Percentiles rank a stretch among this genome's conserved stretches.
Evolutionary conservation across 2,113 vertebrate genomes (phyloP).

Genomic region (Periophthalmus modestus): DNA sequence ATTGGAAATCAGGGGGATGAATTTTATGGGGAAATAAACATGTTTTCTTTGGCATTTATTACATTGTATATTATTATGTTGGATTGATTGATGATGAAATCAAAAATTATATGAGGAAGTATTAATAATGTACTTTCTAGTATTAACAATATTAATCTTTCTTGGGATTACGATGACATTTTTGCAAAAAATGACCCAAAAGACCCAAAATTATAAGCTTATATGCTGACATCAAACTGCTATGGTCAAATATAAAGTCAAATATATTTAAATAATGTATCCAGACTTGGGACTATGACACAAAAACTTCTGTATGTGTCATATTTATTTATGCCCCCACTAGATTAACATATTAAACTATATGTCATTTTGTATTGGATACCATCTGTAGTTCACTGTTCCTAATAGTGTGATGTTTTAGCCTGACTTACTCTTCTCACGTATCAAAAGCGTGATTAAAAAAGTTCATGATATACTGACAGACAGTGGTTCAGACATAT

Average conservation of each 20-base stretch:
- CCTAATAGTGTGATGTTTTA: neutral
- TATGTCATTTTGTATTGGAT: neutral
- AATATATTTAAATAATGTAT: neutral
- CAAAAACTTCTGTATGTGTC: neutral
- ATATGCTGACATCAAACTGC: no score
- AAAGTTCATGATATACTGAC: conserved; percentile 18
- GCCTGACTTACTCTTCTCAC: neutral
- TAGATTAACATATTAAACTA: neutral
- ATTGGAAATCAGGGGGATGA: neutral
- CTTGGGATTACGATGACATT: no score
- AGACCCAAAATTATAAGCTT: no score
- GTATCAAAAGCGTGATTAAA: conserved; percentile 30
- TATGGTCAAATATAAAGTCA: neutral
- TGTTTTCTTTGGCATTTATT: no score
- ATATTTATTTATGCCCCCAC: neutral
- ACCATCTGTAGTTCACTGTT: neutral
- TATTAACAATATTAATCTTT: no score
- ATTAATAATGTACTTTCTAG: no score
- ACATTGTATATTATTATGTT: no score
- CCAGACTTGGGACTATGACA: neutral
- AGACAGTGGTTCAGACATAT: neutral
- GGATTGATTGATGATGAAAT: no score
- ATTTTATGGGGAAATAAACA: neutral
- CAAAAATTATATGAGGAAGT: no score
- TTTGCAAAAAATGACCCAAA: no score